Evolutionary conservation across 2,113 vertebrate genomes (phyloP).

Genomic region (Dolichotis patagonum): DNA sequence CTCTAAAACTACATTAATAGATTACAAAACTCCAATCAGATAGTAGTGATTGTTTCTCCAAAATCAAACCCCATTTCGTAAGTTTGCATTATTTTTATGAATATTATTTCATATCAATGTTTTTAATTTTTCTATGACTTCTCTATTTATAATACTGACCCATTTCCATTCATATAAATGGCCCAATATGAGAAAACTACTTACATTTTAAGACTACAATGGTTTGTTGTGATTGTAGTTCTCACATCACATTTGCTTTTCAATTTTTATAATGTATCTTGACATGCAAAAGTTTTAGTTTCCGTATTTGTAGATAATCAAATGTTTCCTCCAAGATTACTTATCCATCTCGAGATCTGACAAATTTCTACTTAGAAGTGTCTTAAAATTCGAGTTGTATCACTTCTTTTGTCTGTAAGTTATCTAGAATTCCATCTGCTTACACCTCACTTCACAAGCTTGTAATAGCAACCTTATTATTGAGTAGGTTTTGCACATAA

Average conservation of each 20-base stretch:
- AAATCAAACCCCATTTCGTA: background rate
- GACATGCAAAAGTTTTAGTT: background rate
- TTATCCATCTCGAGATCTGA: background rate
- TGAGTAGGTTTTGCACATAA: background rate
- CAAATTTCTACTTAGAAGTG: background rate
- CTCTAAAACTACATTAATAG: background rate
- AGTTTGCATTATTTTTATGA: background rate
- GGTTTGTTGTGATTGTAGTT: background rate
- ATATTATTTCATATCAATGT: background rate
- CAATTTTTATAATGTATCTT: background rate
- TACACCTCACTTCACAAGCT: background rate
- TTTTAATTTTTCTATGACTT: background rate
- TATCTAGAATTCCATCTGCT: conserved; percentile 2
- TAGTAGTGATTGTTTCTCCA: background rate
- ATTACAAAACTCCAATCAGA: background rate
- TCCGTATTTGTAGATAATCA: background rate
- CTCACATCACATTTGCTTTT: background rate
- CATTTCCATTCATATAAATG: background rate
- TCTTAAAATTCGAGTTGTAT: background rate
- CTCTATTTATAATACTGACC: background rate
- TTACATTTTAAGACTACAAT: background rate
- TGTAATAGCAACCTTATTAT: background rate
- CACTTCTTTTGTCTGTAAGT: background rate
- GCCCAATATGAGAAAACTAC: background rate
- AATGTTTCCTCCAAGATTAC: background rate